A percentile compares a stretch with the other conserved stretches of the same genome.
Evolutionary conservation across 1,140 invertebrate genomes (phyloP).

Genomic region (Probaryconus sp.): DNA sequence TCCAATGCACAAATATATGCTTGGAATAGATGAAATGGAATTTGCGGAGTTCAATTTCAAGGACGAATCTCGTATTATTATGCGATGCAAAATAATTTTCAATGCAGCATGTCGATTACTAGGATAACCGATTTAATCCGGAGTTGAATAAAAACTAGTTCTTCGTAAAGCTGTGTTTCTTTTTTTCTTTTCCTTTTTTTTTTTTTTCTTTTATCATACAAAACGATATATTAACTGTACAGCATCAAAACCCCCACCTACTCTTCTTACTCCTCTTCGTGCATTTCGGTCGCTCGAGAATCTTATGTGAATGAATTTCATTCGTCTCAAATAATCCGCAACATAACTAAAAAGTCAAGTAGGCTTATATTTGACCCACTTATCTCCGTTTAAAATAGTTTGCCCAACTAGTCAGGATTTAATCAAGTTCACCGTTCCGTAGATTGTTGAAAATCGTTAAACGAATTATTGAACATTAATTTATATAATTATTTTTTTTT

Average conservation of each 20-base stretch:
- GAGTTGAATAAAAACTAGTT: slow-evolving; percentile 30
- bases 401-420: slow-evolving; percentile 11
- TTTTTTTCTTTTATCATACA: slow-evolving; percentile 6
- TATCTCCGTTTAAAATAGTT: slow-evolving; percentile 38
- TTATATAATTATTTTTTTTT: too few species aligned
- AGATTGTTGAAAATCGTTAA: too few species aligned
- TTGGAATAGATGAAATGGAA: too few species aligned
- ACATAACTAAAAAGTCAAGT: slow-evolving; percentile 42
- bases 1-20: too few species aligned
- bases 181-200: not conserved
- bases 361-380: slow-evolving; percentile 40
- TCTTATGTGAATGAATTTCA: slow-evolving; percentile 37
- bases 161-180: not conserved
- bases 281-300: too few species aligned
- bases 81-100: too few species aligned
- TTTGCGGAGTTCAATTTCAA: slow-evolving; percentile 18
- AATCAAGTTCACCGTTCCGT: slow-evolving; percentile 39
- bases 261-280: too few species aligned
- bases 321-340: slow-evolving; percentile 26
- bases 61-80: too few species aligned
- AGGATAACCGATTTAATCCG: too few species aligned
- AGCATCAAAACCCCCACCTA: too few species aligned
- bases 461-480: too few species aligned
- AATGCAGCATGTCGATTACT: too few species aligned
- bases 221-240: slow-evolving; percentile 10